Percentiles rank a stretch among this genome's conserved stretches.
Evolutionary conservation across 2,888 invertebrate species (phyloP).

Genomic region (Cryptosula pallasiana): DNA sequence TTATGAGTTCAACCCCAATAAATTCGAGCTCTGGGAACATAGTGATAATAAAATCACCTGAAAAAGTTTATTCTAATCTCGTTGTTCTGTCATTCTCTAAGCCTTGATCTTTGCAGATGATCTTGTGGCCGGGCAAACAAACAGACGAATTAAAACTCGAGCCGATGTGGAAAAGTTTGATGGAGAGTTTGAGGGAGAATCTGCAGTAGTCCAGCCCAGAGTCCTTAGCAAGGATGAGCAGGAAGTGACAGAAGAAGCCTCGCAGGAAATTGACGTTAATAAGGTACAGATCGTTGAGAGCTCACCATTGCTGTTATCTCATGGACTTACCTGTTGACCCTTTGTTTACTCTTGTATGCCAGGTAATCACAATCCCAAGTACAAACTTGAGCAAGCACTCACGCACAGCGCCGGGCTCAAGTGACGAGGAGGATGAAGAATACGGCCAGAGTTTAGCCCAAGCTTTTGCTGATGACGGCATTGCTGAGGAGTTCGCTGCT

Average conservation of each 20-base stretch:
- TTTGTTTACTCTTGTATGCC: neutral
- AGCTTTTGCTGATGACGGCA: slow-evolving; percentile 22
- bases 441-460: neutral
- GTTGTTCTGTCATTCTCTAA: too few species aligned
- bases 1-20: too few species aligned
- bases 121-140: neutral
- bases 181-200: neutral
- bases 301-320: too few species aligned
- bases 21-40: too few species aligned
- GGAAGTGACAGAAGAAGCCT: neutral
- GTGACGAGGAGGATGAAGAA: slow-evolving; percentile 12
- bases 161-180: slow-evolving; percentile 14
- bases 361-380: slow-evolving; percentile 13
- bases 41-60: too few species aligned
- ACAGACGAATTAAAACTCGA: neutral
- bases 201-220: neutral
- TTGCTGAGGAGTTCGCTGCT: slow-evolving; percentile 17
- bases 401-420: neutral
- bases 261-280: neutral
- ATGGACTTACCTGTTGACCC: neutral
- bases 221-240: slow-evolving; percentile 1
- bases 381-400: neutral
- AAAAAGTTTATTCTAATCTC: too few species aligned
- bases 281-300: too few species aligned
- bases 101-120: neutral